Evolutionary conservation across 1,140 invertebrate species (phyloP).

Genomic region (Ceratosolen fusciceps): DNA sequence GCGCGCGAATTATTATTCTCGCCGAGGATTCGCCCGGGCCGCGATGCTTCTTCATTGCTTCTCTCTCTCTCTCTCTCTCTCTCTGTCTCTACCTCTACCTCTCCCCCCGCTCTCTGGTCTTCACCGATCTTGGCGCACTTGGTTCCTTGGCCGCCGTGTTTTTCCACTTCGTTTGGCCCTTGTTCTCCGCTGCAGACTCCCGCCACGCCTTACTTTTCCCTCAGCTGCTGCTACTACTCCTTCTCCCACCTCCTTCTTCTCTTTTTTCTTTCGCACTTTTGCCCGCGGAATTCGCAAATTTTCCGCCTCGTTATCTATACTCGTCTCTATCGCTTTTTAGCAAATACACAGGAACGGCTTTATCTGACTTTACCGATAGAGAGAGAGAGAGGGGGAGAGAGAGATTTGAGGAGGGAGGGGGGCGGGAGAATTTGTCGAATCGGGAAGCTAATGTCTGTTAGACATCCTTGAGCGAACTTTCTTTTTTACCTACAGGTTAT

Average conservation of each 20-base stretch:
- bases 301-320: slow-evolving; percentile 4
- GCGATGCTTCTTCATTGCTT: not conserved
- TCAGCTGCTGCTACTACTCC: no score
- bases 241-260: not conserved
- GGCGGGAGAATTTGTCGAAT: not conserved
- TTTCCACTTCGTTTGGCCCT: slow-evolving; percentile 11
- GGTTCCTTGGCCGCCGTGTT: not conserved
- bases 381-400: no score
- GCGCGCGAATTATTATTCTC: not conserved
- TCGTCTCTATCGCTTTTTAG: not conserved
- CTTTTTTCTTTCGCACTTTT: not conserved
- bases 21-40: not conserved
- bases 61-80: slow-evolving; percentile 8
- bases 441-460: not conserved
- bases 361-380: not conserved
- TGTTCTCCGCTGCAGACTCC: not conserved
- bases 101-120: not conserved
- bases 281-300: not conserved
- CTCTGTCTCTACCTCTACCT: not conserved
- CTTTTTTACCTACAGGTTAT: not conserved
- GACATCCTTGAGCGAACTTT: not conserved
- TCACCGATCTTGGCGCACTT: no score
- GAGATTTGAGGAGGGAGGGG: no score
- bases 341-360: not conserved
- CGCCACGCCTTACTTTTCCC: no score